Conservation (phyloP, 1,140 invertebrate genomes). For the Idris sp. region DNA sequence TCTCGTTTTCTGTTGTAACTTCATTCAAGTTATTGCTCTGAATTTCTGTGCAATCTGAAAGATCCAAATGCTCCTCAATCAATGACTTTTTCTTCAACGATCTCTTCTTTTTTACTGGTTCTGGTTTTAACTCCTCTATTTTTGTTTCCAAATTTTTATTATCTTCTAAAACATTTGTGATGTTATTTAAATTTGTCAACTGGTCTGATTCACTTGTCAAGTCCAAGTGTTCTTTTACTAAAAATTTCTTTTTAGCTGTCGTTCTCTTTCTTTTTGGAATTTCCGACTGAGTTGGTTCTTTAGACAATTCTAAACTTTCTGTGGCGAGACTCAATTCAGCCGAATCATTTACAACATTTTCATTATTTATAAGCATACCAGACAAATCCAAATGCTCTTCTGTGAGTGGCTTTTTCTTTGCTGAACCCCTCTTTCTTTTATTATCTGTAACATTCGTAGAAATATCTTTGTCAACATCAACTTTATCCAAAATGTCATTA, state of each 20-base stretch:
- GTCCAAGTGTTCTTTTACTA: constrained; percentile 8
- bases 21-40: too few relatives aligned
- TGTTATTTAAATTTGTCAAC: not conserved
- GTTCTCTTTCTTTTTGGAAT: not conserved
- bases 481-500: too few relatives aligned
- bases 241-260: constrained; percentile 6
- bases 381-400: constrained; percentile 8
- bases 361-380: not conserved
- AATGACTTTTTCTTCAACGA: constrained; percentile 4
- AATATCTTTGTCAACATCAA: too few relatives aligned
- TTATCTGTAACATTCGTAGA: too few relatives aligned
- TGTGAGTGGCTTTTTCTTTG: constrained; percentile 7
- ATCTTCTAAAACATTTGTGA: too few relatives aligned
- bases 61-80: constrained; percentile 1
- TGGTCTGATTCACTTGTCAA: too few relatives aligned
- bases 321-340: too few relatives aligned
- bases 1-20: too few relatives aligned
- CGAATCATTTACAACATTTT: too few relatives aligned
- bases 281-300: not conserved
- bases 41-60: not conserved
- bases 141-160: too few relatives aligned
- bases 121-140: not conserved
- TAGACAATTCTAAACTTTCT: too few relatives aligned
- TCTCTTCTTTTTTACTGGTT: not conserved
- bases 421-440: constrained; percentile 11